phyloP scores from a whole-genome alignment of 1,140 invertebrate species.

The Panonychus citri region DNA sequence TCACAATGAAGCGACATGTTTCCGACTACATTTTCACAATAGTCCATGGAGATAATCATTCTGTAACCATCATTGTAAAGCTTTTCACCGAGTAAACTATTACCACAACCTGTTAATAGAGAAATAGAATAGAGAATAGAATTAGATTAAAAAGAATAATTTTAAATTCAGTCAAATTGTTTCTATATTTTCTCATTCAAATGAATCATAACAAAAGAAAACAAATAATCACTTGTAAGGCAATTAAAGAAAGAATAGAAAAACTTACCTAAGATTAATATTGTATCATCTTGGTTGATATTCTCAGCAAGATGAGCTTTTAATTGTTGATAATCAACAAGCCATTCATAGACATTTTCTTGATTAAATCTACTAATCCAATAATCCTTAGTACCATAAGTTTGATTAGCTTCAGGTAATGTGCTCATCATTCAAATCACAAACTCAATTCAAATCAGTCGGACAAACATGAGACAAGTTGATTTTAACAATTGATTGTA shows the following conservation, averaged over 20 bases:
- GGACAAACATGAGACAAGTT: too few relatives aligned
- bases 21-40: slow-evolving; percentile 25
- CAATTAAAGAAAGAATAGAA: not conserved
- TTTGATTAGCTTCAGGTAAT: too few relatives aligned
- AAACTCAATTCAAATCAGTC: too few relatives aligned
- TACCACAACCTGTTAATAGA: slow-evolving; percentile 27
- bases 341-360: not conserved
- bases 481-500: too few relatives aligned
- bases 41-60: slow-evolving; percentile 27
- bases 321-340: not conserved
- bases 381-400: too few relatives aligned
- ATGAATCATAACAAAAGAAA: too few relatives aligned
- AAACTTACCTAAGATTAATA: not conserved
- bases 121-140: slow-evolving; percentile 2
- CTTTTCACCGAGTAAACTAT: slow-evolving; percentile 25
- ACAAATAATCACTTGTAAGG: not conserved
- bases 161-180: too few relatives aligned
- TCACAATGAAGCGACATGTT: slow-evolving; percentile 20
- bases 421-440: too few relatives aligned
- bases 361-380: not conserved
- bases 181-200: too few relatives aligned
- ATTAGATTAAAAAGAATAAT: too few relatives aligned
- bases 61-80: slow-evolving; percentile 25
- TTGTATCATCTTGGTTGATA: not conserved
- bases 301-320: not conserved